Base-by-base conservation (phyloP, 2,113 vertebrate species). In the Macroglossus sobrinus region DNA sequence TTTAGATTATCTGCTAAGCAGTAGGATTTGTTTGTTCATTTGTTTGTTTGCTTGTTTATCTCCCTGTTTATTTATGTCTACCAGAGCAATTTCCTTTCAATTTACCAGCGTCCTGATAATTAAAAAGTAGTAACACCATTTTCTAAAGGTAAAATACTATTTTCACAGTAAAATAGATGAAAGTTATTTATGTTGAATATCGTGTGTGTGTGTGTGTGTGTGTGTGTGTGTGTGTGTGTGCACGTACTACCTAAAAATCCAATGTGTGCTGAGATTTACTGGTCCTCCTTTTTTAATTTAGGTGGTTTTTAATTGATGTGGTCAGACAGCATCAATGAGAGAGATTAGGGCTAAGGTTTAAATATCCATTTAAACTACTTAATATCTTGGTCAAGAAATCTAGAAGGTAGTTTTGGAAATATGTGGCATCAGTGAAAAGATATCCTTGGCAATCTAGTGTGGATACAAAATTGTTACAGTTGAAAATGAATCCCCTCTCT, bases 351-450 rank as follows among this genome's bases (percentile, higher is more conserved):
- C 7, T 5, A 38, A 61, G 5, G 18, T 64, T 28, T 43, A 33
- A 71, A 64, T 68, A 14, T 5, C 10, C 10, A 78, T 18, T 81
- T 93, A 66, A 84, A 45, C 7, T 8, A 75, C 4, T 61, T 35
- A 72, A 76, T 71, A 89, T 69, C 45, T 92, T 55, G n/a, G 28
- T 63, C 8, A 55, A 66, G 16, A 61, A 21, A 72, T 55, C 18
- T 53, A 53, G 63, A 89, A 81, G 35, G 18, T 14, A 93, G 19
- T 89, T 71, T 96, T 59, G 50, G 50, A 86, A 97, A 91, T 78
- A 43, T 69, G 38, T 81, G 35, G 21, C 30, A 53, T 76, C 18
- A 9, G 21, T 85, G 50, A 78, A 53, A 94, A 88, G 22, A 66
- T 71, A 45, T 38, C 53, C 2, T 79, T 80, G 35, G 10, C 5